Percentiles rank a stretch among this genome's conserved stretches.
Evolutionary conservation across 2,888 invertebrate genomes (phyloP).

Genomic region (Gryllus longicercus): DNA sequence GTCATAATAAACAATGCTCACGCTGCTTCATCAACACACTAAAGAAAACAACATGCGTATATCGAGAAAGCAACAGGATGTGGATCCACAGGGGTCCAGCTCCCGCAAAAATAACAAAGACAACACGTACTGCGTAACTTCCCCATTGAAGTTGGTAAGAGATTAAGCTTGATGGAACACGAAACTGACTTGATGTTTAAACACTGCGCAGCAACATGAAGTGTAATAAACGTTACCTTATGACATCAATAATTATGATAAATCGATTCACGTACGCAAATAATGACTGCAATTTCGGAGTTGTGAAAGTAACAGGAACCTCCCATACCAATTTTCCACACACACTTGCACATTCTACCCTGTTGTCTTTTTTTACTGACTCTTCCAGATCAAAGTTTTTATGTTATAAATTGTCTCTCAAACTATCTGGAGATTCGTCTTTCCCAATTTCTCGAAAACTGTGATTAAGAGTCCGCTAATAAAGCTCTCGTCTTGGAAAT

Average conservation of each 20-base stretch:
- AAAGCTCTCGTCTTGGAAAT: background rate
- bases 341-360: background rate
- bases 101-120: too few species aligned
- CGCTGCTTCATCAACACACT: too few species aligned
- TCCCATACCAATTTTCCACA: background rate
- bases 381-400: background rate
- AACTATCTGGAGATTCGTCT: background rate
- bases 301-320: background rate
- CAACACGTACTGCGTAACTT: too few species aligned
- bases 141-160: too few species aligned
- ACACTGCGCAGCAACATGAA: background rate
- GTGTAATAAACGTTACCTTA: constrained; percentile 5
- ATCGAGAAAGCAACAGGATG: too few species aligned
- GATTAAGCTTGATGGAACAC: background rate
- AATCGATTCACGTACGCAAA: background rate
- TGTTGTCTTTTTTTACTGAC: too few species aligned
- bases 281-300: background rate
- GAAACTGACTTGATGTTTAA: constrained; percentile 2
- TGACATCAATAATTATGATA: background rate
- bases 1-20: too few species aligned
- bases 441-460: background rate
- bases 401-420: background rate
- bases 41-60: too few species aligned
- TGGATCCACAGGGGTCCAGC: too few species aligned
- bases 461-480: background rate